Conservation (phyloP, 2,888 invertebrate genomes). For the Elaeidobius kamerunicus region DNA sequence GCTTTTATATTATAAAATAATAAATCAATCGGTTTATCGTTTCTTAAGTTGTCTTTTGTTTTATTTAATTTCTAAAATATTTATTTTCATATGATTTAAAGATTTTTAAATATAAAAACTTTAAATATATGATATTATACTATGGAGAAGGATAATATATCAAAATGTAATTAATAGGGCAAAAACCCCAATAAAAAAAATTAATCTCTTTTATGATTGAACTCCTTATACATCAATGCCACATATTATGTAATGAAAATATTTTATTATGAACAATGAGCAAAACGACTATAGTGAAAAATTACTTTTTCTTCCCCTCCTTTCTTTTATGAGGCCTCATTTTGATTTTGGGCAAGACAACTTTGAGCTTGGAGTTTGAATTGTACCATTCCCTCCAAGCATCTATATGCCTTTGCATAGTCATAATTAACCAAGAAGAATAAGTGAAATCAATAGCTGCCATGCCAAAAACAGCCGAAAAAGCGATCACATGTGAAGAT, state of each 20-base stretch:
- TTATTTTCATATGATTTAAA: too few species aligned
- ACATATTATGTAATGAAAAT: not conserved
- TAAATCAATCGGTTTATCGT: too few species aligned
- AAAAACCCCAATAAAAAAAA: too few species aligned
- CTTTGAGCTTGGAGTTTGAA: constrained; percentile 43
- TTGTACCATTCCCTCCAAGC: constrained; percentile 49
- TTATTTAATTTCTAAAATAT: too few species aligned
- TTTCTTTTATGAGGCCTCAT: constrained; percentile 33
- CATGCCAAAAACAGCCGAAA: constrained; percentile 46
- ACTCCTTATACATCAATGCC: too few species aligned
- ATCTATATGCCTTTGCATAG: constrained; percentile 45
- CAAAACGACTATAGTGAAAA: not conserved
- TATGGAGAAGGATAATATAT: too few species aligned
- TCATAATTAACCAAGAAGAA: constrained; percentile 48
- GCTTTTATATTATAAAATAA: too few species aligned
- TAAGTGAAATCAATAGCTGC: constrained; percentile 50
- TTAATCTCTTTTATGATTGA: too few species aligned
- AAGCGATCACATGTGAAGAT: constrained; percentile 45
- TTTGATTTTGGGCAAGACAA: constrained; percentile 45
- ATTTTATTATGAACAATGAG: constrained; percentile 3
- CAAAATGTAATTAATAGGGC: too few species aligned
- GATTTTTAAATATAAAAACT: too few species aligned
- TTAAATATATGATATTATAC: too few species aligned
- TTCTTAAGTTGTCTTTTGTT: too few species aligned
- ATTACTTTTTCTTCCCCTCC: constrained; percentile 2